A percentile compares a stretch with the other conserved stretches of the same genome.
These are phyloP conservation scores for Poeciliopsis presidionis DNA, from an alignment of 2,797 vertebrate genomes.

Conservation along the genomic window DNA sequence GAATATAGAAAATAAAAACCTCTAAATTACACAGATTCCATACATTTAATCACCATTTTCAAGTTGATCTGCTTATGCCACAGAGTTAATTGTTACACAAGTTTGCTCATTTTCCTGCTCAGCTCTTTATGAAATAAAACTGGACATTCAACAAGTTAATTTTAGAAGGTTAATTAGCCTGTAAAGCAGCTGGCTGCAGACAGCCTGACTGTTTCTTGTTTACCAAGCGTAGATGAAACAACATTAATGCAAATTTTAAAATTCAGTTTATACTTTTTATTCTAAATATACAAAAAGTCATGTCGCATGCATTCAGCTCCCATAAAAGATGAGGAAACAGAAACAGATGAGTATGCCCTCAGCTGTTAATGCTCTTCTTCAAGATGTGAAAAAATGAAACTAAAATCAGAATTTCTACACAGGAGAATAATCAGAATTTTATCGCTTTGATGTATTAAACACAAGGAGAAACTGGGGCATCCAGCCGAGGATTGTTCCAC, in stretches of 20 bases:
- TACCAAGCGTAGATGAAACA: background rate
- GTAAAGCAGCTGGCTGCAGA: background rate
- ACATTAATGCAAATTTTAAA: background rate
- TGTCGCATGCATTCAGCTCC: background rate
- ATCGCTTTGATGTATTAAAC: background rate
- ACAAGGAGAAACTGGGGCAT: background rate
- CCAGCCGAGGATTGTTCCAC: background rate
- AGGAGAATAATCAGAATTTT: background rate
- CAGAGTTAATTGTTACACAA: background rate
- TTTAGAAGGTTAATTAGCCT: background rate
- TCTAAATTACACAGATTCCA: background rate
- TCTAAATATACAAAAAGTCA: background rate
- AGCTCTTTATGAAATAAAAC: background rate
- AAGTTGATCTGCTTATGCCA: background rate
- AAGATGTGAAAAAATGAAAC: background rate
- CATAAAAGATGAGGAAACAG: background rate
- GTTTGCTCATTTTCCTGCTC: background rate
- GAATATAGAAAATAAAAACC: background rate
- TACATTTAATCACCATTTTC: background rate
- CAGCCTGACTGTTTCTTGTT: background rate
- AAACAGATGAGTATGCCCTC: background rate
- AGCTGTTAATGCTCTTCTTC: background rate
- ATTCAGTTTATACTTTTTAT: background rate
- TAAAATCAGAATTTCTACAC: conserved; percentile 4
- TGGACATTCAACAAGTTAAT: background rate